These are phyloP conservation scores for Struthio camelus DNA, from an alignment of 2,113 vertebrate genomes.

Conservation along the genomic window DNA sequence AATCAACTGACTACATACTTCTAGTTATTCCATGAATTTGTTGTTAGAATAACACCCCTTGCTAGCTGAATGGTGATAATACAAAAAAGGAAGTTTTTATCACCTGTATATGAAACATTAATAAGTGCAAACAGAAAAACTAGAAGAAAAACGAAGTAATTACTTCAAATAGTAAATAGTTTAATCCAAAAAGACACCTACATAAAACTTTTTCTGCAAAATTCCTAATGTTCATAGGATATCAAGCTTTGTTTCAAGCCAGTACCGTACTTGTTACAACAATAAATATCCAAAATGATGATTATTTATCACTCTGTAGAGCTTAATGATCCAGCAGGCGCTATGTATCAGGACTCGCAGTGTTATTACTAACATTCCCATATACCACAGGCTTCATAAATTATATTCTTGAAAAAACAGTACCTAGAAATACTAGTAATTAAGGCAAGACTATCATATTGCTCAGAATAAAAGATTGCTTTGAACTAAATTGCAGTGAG, in stretches of 20 bases:
- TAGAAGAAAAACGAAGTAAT: slow-evolving; percentile 6
- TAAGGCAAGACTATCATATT: not conserved
- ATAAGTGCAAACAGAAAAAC: not conserved
- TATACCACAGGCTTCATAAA: not conserved
- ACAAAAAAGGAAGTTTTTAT: not conserved
- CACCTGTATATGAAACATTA: not conserved
- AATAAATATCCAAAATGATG: not conserved
- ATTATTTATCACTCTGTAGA: not conserved
- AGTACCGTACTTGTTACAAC: not conserved
- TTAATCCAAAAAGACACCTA: slow-evolving; percentile 2
- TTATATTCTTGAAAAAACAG: not conserved
- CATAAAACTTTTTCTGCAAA: not conserved
- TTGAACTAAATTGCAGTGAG: not conserved
- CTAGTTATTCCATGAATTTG: not conserved
- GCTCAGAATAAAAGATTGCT: not conserved
- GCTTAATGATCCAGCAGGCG: not conserved
- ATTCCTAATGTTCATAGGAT: not conserved
- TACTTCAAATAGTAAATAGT: not conserved
- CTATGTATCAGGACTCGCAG: not conserved
- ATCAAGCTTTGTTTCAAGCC: not conserved
- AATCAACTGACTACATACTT: not conserved
- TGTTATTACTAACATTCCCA: not conserved
- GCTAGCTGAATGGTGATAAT: not conserved
- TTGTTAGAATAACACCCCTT: not conserved
- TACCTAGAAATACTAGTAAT: not conserved